phyloP scores from a whole-genome alignment of 2,797 vertebrate species.

The Eulemur coronatus region DNA sequence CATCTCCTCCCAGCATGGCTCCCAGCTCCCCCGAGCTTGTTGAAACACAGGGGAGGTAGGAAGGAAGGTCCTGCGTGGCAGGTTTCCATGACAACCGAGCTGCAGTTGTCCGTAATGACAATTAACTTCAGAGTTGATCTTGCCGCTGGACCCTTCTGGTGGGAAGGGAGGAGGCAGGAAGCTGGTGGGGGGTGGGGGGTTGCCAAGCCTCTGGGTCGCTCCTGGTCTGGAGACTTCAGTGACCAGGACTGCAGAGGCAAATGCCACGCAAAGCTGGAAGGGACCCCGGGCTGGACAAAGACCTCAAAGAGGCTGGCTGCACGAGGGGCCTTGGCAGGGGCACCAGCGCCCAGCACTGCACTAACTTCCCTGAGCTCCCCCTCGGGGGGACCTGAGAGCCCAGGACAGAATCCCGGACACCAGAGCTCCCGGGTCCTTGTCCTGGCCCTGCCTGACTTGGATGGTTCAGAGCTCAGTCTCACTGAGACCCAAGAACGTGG shows the following conservation, averaged over 20 bases:
- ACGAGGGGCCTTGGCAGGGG: fast-evolving
- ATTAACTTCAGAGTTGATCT: slow-evolving; percentile 77
- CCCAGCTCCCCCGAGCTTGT: fast-evolving
- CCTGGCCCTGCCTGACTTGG: not conserved
- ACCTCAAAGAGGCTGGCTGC: not conserved
- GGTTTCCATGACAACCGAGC: slow-evolving; percentile 84
- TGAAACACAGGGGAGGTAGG: not conserved
- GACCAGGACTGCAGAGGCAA: not conserved
- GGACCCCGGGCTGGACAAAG: not conserved
- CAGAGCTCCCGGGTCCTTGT: not conserved
- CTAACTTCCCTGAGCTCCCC: fast-evolving
- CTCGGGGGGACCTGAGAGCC: not conserved
- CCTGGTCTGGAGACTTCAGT: not conserved
- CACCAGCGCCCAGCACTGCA: not conserved
- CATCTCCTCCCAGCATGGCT: fast-evolving
- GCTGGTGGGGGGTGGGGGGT: not conserved
- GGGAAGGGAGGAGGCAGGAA: slow-evolving; percentile 46
- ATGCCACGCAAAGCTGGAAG: fast-evolving
- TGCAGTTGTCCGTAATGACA: slow-evolving; percentile 79
- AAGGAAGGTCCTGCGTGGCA: not conserved
- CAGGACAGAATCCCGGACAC: too few relatives aligned
- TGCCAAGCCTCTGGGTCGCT: not conserved
- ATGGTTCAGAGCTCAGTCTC: not conserved
- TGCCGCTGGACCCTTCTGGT: slow-evolving; percentile 60
- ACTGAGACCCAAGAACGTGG: not conserved